Evolutionary conservation across 2,113 vertebrate species (phyloP), one percentile per base, ranked within the genome.

Genomic region (Syrrhaptes paradoxus): DNA sequence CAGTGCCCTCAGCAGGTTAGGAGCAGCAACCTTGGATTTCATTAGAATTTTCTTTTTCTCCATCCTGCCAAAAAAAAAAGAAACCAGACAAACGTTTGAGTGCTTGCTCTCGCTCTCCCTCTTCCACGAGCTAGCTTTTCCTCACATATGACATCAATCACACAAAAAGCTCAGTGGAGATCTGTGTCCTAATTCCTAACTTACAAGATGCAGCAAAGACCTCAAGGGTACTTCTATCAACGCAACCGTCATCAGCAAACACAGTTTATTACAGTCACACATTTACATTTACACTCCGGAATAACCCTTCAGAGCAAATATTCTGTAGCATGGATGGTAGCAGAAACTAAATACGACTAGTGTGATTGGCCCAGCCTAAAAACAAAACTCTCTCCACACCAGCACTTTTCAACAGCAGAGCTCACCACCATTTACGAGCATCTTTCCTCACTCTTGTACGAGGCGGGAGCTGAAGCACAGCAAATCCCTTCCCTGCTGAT

Each of bases 1-100:
- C 62, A 97, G 82, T 11, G 97, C 83, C 61, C 82, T 88, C 89
- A 98, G 95, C 22, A 98, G 94, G 85, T 97, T 98, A 22, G 96
- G 85, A 76, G 96, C 95, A 58, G 97, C 97, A 24, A 82, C 97
- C 67, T 96, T 97, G 67, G 96, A 97, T 51, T 97, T 97, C 94
- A 97, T 96, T 7, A 87, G 83, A 57, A 97, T 96, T 79, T 97
- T 97, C 85, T 93, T 90, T 21, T 96, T 97, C 91, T 97, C 97
- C 97, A 98, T 98, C 92, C 95, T 97, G 87, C 68, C 45, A 90
- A 72, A 59, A 72, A 89, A 89, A 84, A 58, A 71, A 58, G 67
- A 89, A 76, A 86, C 82, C 7, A 88, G 25, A 84, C 9, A 90
- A 48, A 79, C 0, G 1, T 52, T 48, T 78, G 65, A 84, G 82